phyloP scores from a whole-genome alignment of 2,888 invertebrate species.

The Zygothrica quintamaculata region DNA sequence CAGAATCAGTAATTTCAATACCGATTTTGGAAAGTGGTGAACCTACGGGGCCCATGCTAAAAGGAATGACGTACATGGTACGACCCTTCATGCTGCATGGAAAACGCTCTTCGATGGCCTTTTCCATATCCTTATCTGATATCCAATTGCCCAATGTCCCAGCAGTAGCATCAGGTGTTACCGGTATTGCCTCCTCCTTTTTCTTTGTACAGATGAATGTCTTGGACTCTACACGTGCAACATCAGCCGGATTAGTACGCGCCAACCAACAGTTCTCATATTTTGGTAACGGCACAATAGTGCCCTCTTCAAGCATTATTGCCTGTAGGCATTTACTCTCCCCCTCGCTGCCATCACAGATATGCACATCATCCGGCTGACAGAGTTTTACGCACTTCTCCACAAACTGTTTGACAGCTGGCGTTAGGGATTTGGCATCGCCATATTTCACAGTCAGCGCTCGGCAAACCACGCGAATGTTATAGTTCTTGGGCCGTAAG shows the following conservation, averaged over 20 bases:
- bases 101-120: constrained; percentile 92
- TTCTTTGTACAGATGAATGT: constrained; percentile 96
- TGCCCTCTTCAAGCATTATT: constrained; percentile 91
- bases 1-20: constrained; percentile 98
- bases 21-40: constrained; percentile 98
- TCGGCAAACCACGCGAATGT: constrained; percentile 69
- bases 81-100: constrained; percentile 95
- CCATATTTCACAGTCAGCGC: constrained; percentile 82
- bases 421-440: constrained; percentile 84
- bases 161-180: constrained; percentile 90
- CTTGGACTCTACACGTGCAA: constrained; percentile 97
- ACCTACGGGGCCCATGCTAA: constrained; percentile 99
- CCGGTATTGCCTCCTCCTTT: constrained; percentile 92
- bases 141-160: constrained; percentile 98
- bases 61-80: constrained; percentile 99
- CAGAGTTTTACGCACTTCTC: constrained; percentile 93
- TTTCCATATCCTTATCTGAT: constrained; percentile 91
- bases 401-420: constrained; percentile 87
- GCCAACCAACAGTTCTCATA: constrained; percentile 98
- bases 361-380: constrained; percentile 93
- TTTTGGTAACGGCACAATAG: constrained; percentile 91
- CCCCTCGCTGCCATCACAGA: constrained; percentile 95
- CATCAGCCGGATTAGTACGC: constrained; percentile 98
- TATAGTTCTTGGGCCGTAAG: constrained; percentile 38
- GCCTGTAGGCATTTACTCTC: constrained; percentile 91